Evolutionary conservation across 1,140 invertebrate species (phyloP), one percentile per base, ranked within the genome.

Genomic region (Zaprionus africanus): DNA sequence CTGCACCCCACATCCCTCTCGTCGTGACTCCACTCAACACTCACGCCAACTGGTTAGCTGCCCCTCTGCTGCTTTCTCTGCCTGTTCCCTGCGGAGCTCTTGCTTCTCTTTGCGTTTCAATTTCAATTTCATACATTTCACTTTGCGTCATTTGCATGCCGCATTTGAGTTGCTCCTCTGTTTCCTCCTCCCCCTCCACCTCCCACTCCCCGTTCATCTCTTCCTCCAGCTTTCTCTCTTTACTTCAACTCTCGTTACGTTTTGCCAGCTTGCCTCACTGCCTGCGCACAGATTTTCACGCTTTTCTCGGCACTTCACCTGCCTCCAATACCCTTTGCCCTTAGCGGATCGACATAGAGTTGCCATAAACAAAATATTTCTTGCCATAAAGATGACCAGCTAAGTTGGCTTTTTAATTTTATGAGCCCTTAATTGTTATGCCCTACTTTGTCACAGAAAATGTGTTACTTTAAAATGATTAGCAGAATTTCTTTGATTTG

Each of bases 101-200:
- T 13, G 9, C 19, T 7, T 11, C 54, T 9, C 46, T 34, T 54
- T 62, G 57, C 17, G 51, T 75, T 71, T 62, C 59, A 70, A 78
- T 88, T 81, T 88, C 84, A 77, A 79, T 77, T 79, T 79, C 74
- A 83, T 78, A 71, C 81, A 87, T 88, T 87, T 87, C 76, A 76
- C 88, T 87, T 79, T 75, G 71, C 84, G 54, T 87, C 84, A 87
- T 87, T 88, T 88, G 84, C 81, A 78, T 74, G 56, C 59, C 53
- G 38, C 49, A 85, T 84, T 85, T 67, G 57, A 62, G 66, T 71
- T 63, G 43, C 54, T n/a, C 43, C 19, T 24, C 67, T 74, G 43
- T 75, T n/a, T n/a, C n/a, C n/a, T n/a, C 60, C 12, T 5, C 6
- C 12, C 46, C 6, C 51, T n/a, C n/a, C n/a, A n/a, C 15, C 7